A percentile compares a stretch with the other conserved stretches of the same genome.
Evolutionary conservation across 2,113 vertebrate species (phyloP).

Genomic region (Dromaius novaehollandiae): DNA sequence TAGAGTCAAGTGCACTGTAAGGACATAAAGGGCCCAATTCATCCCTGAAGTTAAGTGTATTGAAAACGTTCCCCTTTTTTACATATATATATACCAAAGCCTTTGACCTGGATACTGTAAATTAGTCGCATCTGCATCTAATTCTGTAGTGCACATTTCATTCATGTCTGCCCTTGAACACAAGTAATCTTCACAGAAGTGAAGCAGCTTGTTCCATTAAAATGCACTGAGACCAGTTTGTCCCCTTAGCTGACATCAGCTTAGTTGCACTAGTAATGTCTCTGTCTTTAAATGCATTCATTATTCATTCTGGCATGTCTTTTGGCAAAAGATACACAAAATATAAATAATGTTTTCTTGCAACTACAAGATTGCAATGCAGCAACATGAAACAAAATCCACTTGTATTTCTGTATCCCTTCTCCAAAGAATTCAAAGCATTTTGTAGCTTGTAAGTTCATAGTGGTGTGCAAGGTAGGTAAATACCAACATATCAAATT

Average conservation of each 20-base stretch:
- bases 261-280: neutral
- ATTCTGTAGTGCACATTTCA: neutral
- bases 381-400: neutral
- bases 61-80: neutral
- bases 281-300: neutral
- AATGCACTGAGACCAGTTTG: neutral
- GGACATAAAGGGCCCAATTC: conserved; percentile 15
- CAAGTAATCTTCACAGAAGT: neutral
- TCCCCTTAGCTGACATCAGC: neutral
- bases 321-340: neutral
- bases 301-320: neutral
- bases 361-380: neutral
- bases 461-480: neutral
- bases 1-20: conserved; percentile 5
- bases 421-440: neutral
- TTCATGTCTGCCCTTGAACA: neutral
- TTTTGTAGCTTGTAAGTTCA: neutral
- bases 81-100: neutral
- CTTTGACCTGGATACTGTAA: conserved; percentile 33
- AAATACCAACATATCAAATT: neutral
- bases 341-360: neutral
- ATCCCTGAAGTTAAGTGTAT: neutral
- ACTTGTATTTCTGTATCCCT: neutral
- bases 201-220: neutral
- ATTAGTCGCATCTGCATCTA: conserved; percentile 2